Percentiles rank a stretch among this genome's conserved stretches.
Evolutionary conservation across 2,797 vertebrate genomes (phyloP).

Genomic region (Sebastes iracundus): DNA sequence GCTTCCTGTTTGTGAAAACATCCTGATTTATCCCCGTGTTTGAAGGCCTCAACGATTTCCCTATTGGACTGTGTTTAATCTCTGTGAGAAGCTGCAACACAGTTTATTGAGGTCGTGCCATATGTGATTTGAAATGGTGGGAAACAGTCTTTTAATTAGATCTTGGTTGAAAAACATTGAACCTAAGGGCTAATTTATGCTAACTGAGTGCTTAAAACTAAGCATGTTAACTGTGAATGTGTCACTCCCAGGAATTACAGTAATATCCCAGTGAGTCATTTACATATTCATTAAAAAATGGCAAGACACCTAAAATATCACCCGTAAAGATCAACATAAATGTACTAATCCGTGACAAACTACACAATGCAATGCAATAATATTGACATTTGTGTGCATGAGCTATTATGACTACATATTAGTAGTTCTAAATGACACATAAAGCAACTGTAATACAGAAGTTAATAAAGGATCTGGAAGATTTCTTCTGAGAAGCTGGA

Average conservation of each 20-base stretch:
- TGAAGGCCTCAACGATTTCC: neutral
- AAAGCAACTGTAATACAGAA: neutral
- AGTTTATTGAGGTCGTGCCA: neutral
- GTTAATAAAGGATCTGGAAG: neutral
- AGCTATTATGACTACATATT: neutral
- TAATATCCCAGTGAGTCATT: neutral
- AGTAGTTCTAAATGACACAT: neutral
- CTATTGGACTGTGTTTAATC: neutral
- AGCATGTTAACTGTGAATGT: conserved; percentile 1
- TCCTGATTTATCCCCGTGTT: neutral
- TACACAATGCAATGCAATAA: neutral
- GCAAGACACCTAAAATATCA: neutral
- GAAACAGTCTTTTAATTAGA: conserved; percentile 9
- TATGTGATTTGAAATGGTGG: neutral
- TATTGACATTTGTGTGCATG: neutral
- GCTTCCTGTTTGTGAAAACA: neutral
- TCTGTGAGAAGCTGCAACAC: neutral
- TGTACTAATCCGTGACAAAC: neutral
- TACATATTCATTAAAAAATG: neutral
- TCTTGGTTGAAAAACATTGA: neutral
- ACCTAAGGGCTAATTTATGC: neutral
- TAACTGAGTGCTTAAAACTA: neutral
- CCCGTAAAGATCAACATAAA: neutral
- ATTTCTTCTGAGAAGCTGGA: neutral
- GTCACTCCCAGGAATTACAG: neutral